A percentile compares a stretch with the other conserved stretches of the same genome.
phyloP scores from a whole-genome alignment of 2,797 vertebrate species.

The Linurgus olivaceus region DNA sequence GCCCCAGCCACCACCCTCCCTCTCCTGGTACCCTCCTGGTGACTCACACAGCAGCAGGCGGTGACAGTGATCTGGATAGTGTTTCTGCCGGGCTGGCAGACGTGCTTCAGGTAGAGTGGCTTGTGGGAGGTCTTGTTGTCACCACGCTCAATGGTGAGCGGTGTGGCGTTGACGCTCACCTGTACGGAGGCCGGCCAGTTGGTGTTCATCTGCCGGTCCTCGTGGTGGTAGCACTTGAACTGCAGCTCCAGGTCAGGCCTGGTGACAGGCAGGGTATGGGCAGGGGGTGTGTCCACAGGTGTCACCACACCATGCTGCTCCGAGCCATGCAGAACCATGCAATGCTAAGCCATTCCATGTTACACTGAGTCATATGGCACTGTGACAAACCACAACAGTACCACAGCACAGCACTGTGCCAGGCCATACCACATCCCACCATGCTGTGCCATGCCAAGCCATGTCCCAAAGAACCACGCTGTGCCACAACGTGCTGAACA shows the following conservation, averaged over 20 bases:
- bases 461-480: fast-evolving
- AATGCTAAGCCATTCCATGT: background rate
- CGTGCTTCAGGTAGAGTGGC: slow-evolving; percentile 92
- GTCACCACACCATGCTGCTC: background rate
- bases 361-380: fast-evolving
- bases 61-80: slow-evolving; percentile 98
- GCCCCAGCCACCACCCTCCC: background rate
- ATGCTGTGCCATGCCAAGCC: fast-evolving
- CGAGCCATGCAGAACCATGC: background rate
- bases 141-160: slow-evolving; percentile 89
- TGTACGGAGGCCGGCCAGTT: slow-evolving; percentile 97
- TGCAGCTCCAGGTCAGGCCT: slow-evolving; percentile 95
- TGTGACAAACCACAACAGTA: background rate
- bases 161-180: slow-evolving; percentile 88
- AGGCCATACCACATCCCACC: fast-evolving
- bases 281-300: fast-evolving
- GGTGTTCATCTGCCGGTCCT: slow-evolving; percentile 96
- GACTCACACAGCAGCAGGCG: slow-evolving; percentile 94
- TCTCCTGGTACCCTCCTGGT: fast-evolving
- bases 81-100: slow-evolving; percentile 95
- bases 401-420: fast-evolving
- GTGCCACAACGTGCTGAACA: fast-evolving
- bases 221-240: slow-evolving; percentile 97
- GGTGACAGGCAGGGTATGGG: background rate
- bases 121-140: slow-evolving; percentile 98